Evolutionary conservation across 2,797 vertebrate species (phyloP).

Genomic region (Sebastolobus alascanus): DNA sequence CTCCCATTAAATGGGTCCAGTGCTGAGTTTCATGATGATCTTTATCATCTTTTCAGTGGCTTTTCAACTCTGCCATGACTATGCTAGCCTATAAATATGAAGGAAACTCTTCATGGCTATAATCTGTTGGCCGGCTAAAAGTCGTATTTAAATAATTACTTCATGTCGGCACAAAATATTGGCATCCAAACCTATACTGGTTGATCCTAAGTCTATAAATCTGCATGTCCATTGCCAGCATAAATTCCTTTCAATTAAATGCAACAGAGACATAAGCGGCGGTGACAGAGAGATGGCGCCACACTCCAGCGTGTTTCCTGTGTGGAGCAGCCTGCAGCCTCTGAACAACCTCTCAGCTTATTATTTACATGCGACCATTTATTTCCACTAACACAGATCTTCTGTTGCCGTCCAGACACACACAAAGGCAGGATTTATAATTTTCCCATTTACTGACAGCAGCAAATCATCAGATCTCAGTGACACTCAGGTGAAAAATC

Average conservation of each 20-base stretch:
- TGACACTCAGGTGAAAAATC: slow-evolving; percentile 59
- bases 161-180: slow-evolving; percentile 4
- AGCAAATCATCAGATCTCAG: slow-evolving; percentile 26
- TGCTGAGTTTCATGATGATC: background rate
- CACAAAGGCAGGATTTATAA: slow-evolving; percentile 30
- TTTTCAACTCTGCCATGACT: background rate
- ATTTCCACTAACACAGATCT: slow-evolving; percentile 15
- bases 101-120: background rate
- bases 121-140: background rate
- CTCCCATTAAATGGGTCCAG: background rate
- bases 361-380: slow-evolving; percentile 19
- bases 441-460: background rate
- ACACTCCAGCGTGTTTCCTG: slow-evolving; percentile 41
- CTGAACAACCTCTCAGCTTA: slow-evolving; percentile 18
- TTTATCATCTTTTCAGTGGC: background rate
- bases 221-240: background rate
- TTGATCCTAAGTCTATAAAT: slow-evolving; percentile 24
- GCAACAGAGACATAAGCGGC: background rate
- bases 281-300: slow-evolving; percentile 70
- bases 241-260: background rate
- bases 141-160: slow-evolving; percentile 14
- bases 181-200: background rate
- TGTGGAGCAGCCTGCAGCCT: slow-evolving; percentile 13
- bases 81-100: background rate
- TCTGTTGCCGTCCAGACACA: background rate